These are phyloP conservation scores for Staurois parvus DNA, from an alignment of 2,797 vertebrate species.

Conservation along the genomic window DNA sequence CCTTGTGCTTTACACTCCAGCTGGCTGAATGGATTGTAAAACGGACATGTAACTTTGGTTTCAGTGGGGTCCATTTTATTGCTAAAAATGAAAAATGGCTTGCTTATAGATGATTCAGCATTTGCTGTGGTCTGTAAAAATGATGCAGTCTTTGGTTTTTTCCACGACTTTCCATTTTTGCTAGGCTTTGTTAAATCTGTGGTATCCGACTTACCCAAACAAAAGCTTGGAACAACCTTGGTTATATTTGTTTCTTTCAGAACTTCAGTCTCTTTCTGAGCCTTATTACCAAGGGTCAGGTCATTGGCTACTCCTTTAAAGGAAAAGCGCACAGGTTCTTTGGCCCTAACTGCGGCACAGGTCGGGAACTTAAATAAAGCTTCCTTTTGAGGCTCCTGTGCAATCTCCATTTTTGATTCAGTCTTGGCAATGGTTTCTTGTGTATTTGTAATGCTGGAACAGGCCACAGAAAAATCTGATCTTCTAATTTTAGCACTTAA, in stretches of 20 bases:
- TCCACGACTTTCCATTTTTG: neutral
- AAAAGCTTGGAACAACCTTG: neutral
- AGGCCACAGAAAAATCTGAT: neutral
- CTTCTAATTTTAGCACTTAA: neutral
- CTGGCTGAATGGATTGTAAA: neutral
- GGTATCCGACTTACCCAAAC: neutral
- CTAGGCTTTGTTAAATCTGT: neutral
- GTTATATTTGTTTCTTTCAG: neutral
- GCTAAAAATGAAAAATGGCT: neutral
- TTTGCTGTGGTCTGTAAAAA: neutral
- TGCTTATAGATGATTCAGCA: neutral
- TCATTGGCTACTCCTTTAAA: neutral
- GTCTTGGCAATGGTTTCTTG: neutral
- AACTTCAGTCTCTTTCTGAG: neutral
- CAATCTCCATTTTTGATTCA: neutral
- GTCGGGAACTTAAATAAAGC: neutral
- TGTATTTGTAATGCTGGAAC: neutral
- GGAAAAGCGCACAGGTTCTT: neutral
- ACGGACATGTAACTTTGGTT: neutral
- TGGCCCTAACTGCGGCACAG: neutral
- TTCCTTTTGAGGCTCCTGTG: neutral
- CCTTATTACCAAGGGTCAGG: neutral
- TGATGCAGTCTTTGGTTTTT: constrained; percentile 11
- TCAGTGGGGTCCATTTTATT: neutral
- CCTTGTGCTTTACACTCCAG: neutral